Base-by-base conservation (phyloP, 2,797 vertebrate species). In the Myotis daubentonii region DNA sequence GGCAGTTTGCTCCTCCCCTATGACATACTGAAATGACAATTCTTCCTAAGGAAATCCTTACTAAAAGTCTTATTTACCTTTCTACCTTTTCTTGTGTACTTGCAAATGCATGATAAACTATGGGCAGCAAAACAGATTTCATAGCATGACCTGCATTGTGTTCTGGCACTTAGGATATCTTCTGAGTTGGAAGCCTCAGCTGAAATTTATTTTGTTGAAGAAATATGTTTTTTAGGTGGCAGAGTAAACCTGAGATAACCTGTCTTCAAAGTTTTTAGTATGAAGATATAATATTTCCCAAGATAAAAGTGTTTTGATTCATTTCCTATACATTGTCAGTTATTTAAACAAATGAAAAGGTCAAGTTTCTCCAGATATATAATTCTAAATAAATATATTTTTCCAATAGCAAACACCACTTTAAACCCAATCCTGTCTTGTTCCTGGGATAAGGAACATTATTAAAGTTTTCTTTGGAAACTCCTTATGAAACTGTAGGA, bases 281-380 rank as follows among this genome's bases (percentile, higher is more conserved):
- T 78, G 23, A 87, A 74, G 41, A 76, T 15, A 81, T 76, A 89
- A 60, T 87, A 84, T 89, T 96, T 92, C 60, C 28, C 30, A 62
- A 62, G 81, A 80, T 80, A 72, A 94, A 91, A 94, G 6, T 72
- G 4, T 86, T 87, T 93, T 75, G 38, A 70, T 25, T 93, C 68
- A 93, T 72, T 88, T 75, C 44, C 36, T 44, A 83, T 75, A 16
- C 6, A 79, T 65, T 91, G 91, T 68, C 10, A 87, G 30, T 60
- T 91, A 89, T 94, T 96, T 89, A 91, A 88, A 80, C 30, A 60
- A 89, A 65, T 87, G 4, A 71, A 94, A 90, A 89, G 8, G 12
- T 80, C 71, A 71, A 30, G 41, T 72, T 80, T 95, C 86, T 87
- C 53, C 30, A 55, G 71, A 47, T 74, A 62, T 12, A 5, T 88